Evolutionary conservation across 2,888 invertebrate species (phyloP).

Genomic region (Eupeodes luniger): DNA sequence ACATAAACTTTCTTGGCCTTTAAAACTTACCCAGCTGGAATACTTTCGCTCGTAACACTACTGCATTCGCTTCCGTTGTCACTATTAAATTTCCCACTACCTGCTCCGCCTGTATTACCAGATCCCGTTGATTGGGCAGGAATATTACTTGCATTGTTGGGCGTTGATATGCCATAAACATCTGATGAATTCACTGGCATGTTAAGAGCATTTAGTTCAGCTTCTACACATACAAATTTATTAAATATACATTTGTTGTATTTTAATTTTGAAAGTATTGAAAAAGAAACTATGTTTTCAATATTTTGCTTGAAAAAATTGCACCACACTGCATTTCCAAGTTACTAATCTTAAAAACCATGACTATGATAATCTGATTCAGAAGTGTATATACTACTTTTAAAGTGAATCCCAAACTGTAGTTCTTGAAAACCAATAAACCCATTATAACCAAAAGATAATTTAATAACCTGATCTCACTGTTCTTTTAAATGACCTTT

Average conservation of each 20-base stretch:
- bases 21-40: slow-evolving; percentile 83
- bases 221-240: slow-evolving; percentile 76
- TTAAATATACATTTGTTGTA: not conserved
- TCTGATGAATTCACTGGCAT: slow-evolving; percentile 79
- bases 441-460: too few species aligned
- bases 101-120: slow-evolving; percentile 84
- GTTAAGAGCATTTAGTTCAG: slow-evolving; percentile 80
- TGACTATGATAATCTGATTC: too few species aligned
- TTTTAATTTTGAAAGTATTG: too few species aligned
- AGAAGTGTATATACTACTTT: too few species aligned
- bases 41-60: slow-evolving; percentile 92
- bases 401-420: too few species aligned
- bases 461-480: too few species aligned
- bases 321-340: too few species aligned
- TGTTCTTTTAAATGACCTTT: too few species aligned
- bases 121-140: slow-evolving; percentile 82
- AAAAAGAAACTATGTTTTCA: too few species aligned
- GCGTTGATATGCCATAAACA: slow-evolving; percentile 78
- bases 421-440: too few species aligned
- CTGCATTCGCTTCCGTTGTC: slow-evolving; percentile 94
- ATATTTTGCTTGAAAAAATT: too few species aligned
- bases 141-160: slow-evolving; percentile 78
- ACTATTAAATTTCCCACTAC: slow-evolving; percentile 89
- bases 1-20: not conserved
- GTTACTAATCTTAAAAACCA: too few species aligned